Conservation (phyloP, 2,113 vertebrate species). For the Gallinago media region DNA sequence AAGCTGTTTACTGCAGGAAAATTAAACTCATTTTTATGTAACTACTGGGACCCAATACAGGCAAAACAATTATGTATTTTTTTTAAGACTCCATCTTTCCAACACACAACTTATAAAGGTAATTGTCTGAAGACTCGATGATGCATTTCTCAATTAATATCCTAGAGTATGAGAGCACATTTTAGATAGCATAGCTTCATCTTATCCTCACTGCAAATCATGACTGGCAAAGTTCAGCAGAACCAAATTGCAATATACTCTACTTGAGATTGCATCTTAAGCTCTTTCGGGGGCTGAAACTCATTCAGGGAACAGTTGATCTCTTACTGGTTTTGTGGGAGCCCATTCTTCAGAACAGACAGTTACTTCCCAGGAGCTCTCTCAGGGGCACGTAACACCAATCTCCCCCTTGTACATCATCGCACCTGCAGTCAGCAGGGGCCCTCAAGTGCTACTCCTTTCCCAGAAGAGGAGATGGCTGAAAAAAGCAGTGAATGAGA, state of each 20-base stretch:
- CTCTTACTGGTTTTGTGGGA: background rate
- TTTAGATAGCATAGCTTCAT: background rate
- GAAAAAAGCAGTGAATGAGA: background rate
- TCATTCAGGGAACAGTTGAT: background rate
- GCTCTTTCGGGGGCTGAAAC: background rate
- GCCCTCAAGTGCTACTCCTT: background rate
- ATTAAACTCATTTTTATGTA: slow-evolving; percentile 47
- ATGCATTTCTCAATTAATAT: slow-evolving; percentile 37
- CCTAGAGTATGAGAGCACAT: background rate
- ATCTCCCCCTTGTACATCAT: background rate
- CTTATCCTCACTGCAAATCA: background rate
- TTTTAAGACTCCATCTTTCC: background rate
- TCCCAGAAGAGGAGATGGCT: background rate
- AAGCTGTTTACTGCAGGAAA: slow-evolving; percentile 41
- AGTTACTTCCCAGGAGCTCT: background rate
- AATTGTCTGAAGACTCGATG: slow-evolving; percentile 3
- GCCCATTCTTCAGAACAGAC: background rate
- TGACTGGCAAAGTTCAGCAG: background rate
- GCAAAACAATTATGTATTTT: background rate
- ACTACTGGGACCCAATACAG: slow-evolving; percentile 18
- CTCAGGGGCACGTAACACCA: background rate
- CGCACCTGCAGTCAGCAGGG: slow-evolving; percentile 16
- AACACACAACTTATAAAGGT: slow-evolving; percentile 4
- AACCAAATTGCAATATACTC: background rate
- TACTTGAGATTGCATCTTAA: background rate